Conservation (phyloP, 2,113 vertebrate species). For the Calidris pygmaea region DNA sequence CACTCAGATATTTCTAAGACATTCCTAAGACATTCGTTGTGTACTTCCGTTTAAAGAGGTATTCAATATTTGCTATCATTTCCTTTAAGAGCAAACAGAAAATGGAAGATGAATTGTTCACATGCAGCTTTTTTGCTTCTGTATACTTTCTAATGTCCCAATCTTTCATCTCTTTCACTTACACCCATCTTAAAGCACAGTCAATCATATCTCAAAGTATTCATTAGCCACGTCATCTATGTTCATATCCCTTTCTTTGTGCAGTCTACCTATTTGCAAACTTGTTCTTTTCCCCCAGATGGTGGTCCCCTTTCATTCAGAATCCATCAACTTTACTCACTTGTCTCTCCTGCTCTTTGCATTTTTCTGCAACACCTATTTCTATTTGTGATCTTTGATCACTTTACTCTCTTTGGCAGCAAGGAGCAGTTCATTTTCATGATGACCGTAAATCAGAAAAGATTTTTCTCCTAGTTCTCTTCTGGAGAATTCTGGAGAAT, state of each 20-base stretch:
- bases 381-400: neutral
- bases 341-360: neutral
- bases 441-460: neutral
- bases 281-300: neutral
- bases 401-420: neutral
- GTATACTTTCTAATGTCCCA: accelerated
- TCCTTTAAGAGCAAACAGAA: neutral
- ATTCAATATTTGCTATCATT: neutral
- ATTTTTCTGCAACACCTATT: neutral
- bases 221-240: neutral
- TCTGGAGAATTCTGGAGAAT: neutral
- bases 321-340: neutral
- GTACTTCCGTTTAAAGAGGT: neutral
- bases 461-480: neutral
- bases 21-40: neutral
- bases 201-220: neutral
- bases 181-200: neutral
- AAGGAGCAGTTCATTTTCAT: neutral
- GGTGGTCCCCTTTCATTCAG: neutral
- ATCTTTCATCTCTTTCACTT: neutral
- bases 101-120: neutral
- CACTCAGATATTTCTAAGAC: neutral
- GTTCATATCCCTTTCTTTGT: neutral
- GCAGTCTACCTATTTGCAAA: neutral
- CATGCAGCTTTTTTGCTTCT: neutral